Conservation (phyloP, 2,888 invertebrate species). For the Adineta ricciae region DNA sequence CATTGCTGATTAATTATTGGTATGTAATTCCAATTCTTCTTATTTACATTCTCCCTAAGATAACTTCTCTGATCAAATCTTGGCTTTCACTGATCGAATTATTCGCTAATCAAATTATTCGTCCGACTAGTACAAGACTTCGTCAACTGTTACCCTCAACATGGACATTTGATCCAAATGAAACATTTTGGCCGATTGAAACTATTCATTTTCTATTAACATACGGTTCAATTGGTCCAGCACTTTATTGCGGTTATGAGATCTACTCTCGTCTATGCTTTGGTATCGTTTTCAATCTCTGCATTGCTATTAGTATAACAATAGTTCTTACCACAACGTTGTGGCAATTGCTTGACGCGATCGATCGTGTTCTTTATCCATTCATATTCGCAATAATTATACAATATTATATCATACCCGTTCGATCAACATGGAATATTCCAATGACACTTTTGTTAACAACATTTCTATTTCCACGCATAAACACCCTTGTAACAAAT, state of each 20-base stretch:
- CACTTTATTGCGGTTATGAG: not conserved
- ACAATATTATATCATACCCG: not conserved
- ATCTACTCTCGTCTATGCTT: not conserved
- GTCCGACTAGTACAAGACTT: not conserved
- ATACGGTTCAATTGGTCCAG: not conserved
- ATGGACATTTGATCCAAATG: not conserved
- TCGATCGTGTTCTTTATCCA: not conserved
- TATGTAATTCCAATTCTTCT: not conserved
- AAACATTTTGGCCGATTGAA: not conserved
- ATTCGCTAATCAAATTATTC: not conserved
- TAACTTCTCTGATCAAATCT: not conserved
- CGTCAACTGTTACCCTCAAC: not conserved
- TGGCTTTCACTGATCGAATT: not conserved
- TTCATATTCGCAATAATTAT: not conserved
- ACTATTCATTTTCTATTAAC: not conserved
- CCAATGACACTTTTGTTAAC: not conserved
- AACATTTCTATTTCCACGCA: not conserved
- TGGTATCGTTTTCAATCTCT: not conserved
- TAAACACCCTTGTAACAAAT: not conserved
- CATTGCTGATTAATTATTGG: not conserved
- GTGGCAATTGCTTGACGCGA: not conserved
- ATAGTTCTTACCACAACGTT: not conserved
- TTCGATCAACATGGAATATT: not conserved
- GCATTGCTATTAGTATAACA: not conserved
- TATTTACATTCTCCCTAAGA: not conserved